phyloP scores from a whole-genome alignment of 2,797 vertebrate genomes.

The Acestrorhynchus altus region DNA sequence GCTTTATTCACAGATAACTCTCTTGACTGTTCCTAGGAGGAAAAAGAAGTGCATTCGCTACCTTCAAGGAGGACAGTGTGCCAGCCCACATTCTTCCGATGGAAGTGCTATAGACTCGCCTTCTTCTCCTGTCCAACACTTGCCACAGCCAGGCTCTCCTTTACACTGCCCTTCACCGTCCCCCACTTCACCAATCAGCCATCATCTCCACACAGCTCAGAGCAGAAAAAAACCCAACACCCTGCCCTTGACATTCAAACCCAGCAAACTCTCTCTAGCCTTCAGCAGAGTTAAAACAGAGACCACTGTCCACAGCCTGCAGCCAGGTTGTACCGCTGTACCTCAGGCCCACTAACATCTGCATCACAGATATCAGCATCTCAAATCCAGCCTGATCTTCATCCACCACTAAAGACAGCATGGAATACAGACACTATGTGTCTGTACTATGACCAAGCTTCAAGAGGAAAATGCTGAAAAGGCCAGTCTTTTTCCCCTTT shows the following conservation, averaged over 20 bases:
- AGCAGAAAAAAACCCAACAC: constrained; percentile 20
- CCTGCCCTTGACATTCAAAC: not conserved
- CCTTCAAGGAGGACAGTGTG: constrained; percentile 96
- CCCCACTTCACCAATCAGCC: constrained; percentile 60
- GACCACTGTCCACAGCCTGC: constrained; percentile 14
- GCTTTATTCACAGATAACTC: constrained; percentile 94
- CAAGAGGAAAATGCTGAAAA: not conserved
- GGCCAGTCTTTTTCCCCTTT: not conserved
- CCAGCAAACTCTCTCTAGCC: constrained; percentile 34
- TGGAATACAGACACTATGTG: constrained; percentile 1
- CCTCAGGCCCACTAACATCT: constrained; percentile 26
- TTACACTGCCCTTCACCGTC: constrained; percentile 59
- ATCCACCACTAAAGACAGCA: not conserved
- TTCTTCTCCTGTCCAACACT: constrained; percentile 72
- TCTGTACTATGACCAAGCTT: not conserved
- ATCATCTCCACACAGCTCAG: constrained; percentile 45
- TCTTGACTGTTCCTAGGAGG: constrained; percentile 98
- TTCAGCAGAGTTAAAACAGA: constrained; percentile 44
- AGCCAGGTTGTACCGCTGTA: constrained; percentile 3
- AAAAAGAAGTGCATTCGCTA: constrained; percentile 99
- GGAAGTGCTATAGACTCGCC: constrained; percentile 97
- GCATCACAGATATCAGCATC: not conserved
- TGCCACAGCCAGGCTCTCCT: constrained; percentile 65
- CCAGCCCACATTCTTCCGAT: constrained; percentile 98
- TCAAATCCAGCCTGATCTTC: not conserved